phyloP scores from a whole-genome alignment of 2,113 vertebrate genomes.

The Anoura caudifer region DNA sequence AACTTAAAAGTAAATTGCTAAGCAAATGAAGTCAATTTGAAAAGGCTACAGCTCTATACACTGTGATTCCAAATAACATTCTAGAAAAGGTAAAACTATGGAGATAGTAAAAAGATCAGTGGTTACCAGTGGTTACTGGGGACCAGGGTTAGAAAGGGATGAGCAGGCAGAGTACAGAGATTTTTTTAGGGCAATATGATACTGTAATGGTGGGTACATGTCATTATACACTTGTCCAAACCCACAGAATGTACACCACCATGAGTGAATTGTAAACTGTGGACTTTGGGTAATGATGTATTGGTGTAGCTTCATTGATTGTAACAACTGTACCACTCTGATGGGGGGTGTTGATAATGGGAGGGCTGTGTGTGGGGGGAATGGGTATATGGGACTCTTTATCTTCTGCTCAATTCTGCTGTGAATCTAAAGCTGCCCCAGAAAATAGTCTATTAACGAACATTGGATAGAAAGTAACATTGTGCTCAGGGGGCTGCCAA shows the following conservation, averaged over 20 bases:
- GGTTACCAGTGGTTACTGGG: background rate
- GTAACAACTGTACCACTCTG: background rate
- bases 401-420: background rate
- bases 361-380: background rate
- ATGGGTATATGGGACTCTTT: background rate
- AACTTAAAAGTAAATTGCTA: background rate
- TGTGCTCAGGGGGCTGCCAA: background rate
- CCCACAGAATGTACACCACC: background rate
- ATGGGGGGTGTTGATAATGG: background rate
- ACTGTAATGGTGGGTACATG: background rate
- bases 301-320: background rate
- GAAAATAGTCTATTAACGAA: background rate
- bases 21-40: background rate
- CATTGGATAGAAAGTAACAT: background rate
- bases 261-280: background rate
- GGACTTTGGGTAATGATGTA: background rate
- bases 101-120: background rate
- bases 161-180: no score
- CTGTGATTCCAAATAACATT: background rate
- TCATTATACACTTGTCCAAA: background rate
- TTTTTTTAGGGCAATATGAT: background rate
- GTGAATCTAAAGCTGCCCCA: background rate
- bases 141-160: background rate
- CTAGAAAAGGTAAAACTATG: background rate
- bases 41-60: background rate